Base-by-base conservation (phyloP, 1,140 invertebrate genomes). In the Tyrophagus putrescentiae region DNA sequence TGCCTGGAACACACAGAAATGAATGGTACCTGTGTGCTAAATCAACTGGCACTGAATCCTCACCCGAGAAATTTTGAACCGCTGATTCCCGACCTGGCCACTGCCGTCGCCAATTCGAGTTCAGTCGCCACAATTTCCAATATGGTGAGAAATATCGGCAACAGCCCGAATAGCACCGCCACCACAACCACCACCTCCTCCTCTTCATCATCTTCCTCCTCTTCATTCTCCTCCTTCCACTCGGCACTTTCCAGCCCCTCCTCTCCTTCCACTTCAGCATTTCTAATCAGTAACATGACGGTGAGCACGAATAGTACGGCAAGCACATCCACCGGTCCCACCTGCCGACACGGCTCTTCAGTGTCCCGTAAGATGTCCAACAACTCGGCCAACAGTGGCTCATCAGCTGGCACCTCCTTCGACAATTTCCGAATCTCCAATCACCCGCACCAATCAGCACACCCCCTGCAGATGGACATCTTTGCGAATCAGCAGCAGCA, bases 11-110 rank as follows among this genome's bases (percentile, higher is more conserved):
- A 48, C 7, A 7, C 45, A 21, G 18, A 13, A 39, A 39, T 39
- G 36, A 39, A 39, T 29, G 45, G 45, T 48, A 48, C 45, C 18
- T 48, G 45, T 48, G 45, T 48, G 18, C 18, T 48, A 7, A 48
- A 48, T 48, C 45, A 7, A 48, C 21, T 18, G 13, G 21, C 7
- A 48, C 21, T 18, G 13, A 39, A 39, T 39, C 13, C 36, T 13
- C 45, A 48, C 9, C 7, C 45, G 31, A 13, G 45, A 13, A 7
- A 48, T 29, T 48, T 48, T 48, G 45, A 48, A 21, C 45, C 45
- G 21, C 18, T 48, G 18, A 48, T 48, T 48, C 45, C 18, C 23
- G 7, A 6, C 45, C 31, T 7, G 23, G 7, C 7, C 31, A 29
- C 45, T 7, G 45, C 45, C 7, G 7, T 48, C 6, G 45, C 45